A percentile compares a stretch with the other conserved stretches of the same genome.
These are phyloP conservation scores for Amphiura filiformis DNA, from an alignment of 35 echinoderm and acorn worm species.

Conservation along the genomic window DNA sequence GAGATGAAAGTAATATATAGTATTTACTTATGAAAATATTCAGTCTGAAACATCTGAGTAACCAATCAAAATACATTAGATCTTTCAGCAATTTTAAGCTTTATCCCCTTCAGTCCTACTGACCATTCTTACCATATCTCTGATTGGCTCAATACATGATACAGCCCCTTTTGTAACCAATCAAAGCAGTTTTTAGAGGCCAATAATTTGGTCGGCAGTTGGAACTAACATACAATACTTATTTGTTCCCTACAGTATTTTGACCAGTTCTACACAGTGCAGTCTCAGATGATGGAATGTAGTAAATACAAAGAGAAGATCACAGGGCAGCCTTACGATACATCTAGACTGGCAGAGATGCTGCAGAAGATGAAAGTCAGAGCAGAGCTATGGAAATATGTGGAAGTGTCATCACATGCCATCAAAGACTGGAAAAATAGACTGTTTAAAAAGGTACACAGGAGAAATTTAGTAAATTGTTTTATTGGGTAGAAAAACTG, in stretches of 20 bases:
- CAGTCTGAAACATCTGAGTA: no score
- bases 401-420: slow-evolving; percentile 67
- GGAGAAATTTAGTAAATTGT: not conserved
- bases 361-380: slow-evolving; percentile 58
- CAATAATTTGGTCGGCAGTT: slow-evolving; percentile 70
- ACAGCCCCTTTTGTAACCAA: slow-evolving; percentile 44
- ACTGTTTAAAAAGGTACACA: slow-evolving; percentile 77
- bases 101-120: no score
- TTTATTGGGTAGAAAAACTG: no score
- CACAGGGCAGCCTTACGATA: slow-evolving; percentile 68
- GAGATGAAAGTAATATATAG: no score
- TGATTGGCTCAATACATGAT: slow-evolving; percentile 51
- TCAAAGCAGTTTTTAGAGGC: slow-evolving; percentile 58
- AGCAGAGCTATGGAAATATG: slow-evolving; percentile 81
- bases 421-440: slow-evolving; percentile 87
- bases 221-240: slow-evolving; percentile 36
- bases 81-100: no score
- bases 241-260: slow-evolving; percentile 54
- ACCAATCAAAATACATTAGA: no score
- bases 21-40: no score
- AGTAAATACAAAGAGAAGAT: slow-evolving; percentile 73
- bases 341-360: slow-evolving; percentile 49
- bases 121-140: not conserved
- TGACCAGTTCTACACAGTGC: slow-evolving; percentile 57
- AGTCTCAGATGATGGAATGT: slow-evolving; percentile 64